Base-by-base conservation (phyloP, 2,113 vertebrate species). In the Eleginops maclovinus region DNA sequence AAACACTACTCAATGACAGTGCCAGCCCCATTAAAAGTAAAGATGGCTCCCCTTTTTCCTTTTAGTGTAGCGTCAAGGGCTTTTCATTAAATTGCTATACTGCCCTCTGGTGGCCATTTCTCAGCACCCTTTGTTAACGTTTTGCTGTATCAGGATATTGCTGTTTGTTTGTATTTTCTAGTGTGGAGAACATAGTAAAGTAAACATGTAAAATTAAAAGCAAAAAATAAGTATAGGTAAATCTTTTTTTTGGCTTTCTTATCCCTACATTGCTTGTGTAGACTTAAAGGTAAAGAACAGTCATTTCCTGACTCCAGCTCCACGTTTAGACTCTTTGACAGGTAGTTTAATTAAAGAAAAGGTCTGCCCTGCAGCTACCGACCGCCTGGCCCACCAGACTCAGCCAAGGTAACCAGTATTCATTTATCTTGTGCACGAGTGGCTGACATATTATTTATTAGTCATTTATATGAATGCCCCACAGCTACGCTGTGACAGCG, bases 311-410 rank as follows among this genome's bases (percentile, higher is more conserved):
- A 64, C 47, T 81, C 70, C 54, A 66, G 41, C 26, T 82, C 31
- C 43, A 62, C n/a, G n/a, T n/a, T n/a, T n/a, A n/a, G n/a, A n/a
- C 72, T 86, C 61, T 49, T 59, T 88, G 89, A 58, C 89, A 82
- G 78, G 66, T 86, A 78, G 61, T 83, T 86, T 92, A 92, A 92
- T 92, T 88, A 91, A 89, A 87, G 72, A 24, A 88, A 71, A 89
- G 66, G 75, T 84, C 62, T 66, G 81, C 82, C 90, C 87, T 64
- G 77, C 79, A 87, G 89, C 84, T 46, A 86, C 73, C 87, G 85
- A 83, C 74, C 70, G 85, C 84, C 81, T 79, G 79, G 56, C 53
- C 84, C 54, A 60, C 81, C 72, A 77, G 84, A 60, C 87, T 56
- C 36, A 79, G 85, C 62, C 7, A 9, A 83, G 62, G 77, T 75